phyloP scores from a whole-genome alignment of 2,113 vertebrate genomes.

The Seriola rivoliana region DNA sequence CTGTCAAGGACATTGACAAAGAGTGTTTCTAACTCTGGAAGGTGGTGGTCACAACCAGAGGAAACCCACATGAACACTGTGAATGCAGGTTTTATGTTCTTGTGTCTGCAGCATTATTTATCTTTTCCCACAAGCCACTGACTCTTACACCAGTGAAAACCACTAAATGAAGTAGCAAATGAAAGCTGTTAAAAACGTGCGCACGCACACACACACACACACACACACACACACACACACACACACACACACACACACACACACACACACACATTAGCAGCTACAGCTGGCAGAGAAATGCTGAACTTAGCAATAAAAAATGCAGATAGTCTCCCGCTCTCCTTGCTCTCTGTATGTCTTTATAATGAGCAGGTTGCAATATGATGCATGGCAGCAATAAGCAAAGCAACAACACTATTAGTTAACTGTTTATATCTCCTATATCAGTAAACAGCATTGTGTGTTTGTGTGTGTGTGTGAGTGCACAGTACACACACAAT shows the following conservation, averaged over 20 bases:
- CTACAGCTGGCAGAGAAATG: conserved; percentile 60
- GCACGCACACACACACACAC: neutral
- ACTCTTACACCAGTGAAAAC: conserved; percentile 34
- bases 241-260: conserved; percentile 16
- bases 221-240: neutral
- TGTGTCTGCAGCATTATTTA: conserved; percentile 46
- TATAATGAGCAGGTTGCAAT: conserved; percentile 76
- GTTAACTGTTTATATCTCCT: conserved; percentile 73
- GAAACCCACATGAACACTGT: conserved; percentile 1
- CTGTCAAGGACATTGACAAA: conserved; percentile 4
- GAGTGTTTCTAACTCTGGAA: neutral
- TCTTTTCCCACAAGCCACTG: conserved; percentile 40
- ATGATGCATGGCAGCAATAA: conserved; percentile 80
- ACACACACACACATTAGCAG: conserved; percentile 11
- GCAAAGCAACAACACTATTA: conserved; percentile 75
- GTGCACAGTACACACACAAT: neutral
- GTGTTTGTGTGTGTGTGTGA: conserved; percentile 19
- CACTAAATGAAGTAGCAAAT: conserved; percentile 56
- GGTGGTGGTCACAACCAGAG: neutral
- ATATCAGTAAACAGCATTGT: conserved; percentile 54
- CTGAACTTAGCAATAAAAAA: conserved; percentile 77
- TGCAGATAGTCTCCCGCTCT: conserved; percentile 69
- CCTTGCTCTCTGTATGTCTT: conserved; percentile 52
- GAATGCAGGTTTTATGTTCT: conserved; percentile 27
- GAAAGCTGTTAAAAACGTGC: conserved; percentile 42